Evolutionary conservation across 2,888 invertebrate genomes (phyloP), one percentile per base, ranked within the genome.

Genomic region (Eledona agricola): DNA sequence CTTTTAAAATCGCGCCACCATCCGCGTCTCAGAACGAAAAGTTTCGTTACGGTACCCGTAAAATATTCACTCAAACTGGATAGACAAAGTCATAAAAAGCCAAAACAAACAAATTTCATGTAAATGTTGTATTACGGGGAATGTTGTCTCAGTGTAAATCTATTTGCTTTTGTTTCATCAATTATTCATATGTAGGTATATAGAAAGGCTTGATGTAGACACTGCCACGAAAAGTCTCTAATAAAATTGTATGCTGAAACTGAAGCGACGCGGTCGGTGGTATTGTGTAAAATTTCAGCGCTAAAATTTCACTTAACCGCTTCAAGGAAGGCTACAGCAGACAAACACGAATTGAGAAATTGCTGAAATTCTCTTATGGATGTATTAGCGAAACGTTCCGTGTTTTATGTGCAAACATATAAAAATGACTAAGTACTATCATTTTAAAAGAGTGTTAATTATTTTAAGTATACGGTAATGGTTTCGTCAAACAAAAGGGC

Each of bases 141-240:
- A 55, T 58, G 57, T 54, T 57, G 51, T 60, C 45, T 56, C 46
- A 56, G 49, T 51, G 58, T 60, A 58, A 58, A 56, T 54, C 54
- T 58, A 46, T 60, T 60, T 60, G 54, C 54, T 37, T 58, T 53
- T 13, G 46, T 49, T 63, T 57, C 61, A 63, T 63, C 53, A 63
- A 63, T 59, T 55, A 63, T 61, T 63, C 58, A 63, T 63, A 35
- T 34, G 17, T 4, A 34, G 4, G 40, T 47, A 46, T 35, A 31
- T 20, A 53, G 47, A 53, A 53, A 31, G 40, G 40, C 40, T 40
- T 28, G 12, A n/a, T 43, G 26, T 20, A 42, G n/a, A n/a, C 29
- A 25, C 23, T 43, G 16, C 6, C 31, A 15, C 31, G 9, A 43
- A 34, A 15, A 10, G 10, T 45, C 34, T 45, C 45, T 43, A 43